Evolutionary conservation across 2,888 invertebrate species (phyloP), one percentile per base, ranked within the genome.

Genomic region (Lithophane semibrunnea): DNA sequence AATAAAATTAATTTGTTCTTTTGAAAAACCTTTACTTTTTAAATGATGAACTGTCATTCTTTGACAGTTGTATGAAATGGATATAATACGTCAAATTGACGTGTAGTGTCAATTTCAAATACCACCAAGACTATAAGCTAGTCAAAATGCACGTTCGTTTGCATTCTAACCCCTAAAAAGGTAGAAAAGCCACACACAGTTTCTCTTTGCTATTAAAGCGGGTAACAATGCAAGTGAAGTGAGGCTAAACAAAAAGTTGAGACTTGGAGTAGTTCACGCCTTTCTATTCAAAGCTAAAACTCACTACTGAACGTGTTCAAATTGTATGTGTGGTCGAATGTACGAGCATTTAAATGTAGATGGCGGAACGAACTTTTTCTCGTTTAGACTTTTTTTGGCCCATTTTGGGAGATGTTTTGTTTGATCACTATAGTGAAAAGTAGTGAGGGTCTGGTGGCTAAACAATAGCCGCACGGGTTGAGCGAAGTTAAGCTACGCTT

Each of bases 271-370:
- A 74, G 80, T 77, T 80, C 65, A 37, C 76, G 44, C 84, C 61
- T 80, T 83, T 83, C 80, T 75, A 73, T 83, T 76, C 76, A 83
- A 70, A 83, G 80, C 70, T 56, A 52, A 80, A 80, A 80, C 72
- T 75, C 70, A 68, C 61, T 49, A 18, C 58, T 54, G 75, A 80
- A 69, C 61, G 68, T 76, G 75, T 80, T 77, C 80, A 74, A 84
- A 84, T 80, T 76, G 65, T 70, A 80, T 73, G 65, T 72, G 72
- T 75, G 76, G 71, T 82, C 61, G 60, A 80, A 81, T 67, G 66
- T 58, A 70, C 24, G 60, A 61, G n/a, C 24, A 67, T 56, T 66
- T 70, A 3, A 75, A 70, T 75, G 56, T 70, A 44, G 54, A 66
- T 61, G 37, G n/a, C 13, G 54, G 24, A 56, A 37, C 10, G 12